Percentiles rank a stretch among this genome's conserved stretches.
These are phyloP conservation scores for Dicrurus megarhynchus DNA, from an alignment of 2,113 vertebrate genomes.

Conservation along the genomic window DNA sequence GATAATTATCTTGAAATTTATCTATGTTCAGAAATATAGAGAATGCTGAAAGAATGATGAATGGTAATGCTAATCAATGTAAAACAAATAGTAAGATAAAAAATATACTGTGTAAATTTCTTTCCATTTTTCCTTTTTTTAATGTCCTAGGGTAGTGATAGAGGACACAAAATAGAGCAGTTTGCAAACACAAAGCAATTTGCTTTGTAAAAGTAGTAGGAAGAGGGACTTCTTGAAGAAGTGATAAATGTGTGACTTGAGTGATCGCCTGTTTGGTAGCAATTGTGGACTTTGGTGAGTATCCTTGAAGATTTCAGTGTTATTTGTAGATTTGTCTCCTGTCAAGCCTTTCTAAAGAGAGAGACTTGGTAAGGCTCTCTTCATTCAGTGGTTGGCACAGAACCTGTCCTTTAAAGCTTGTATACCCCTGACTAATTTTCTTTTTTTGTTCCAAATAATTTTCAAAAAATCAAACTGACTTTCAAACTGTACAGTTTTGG, in stretches of 20 bases:
- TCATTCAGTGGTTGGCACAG: not conserved
- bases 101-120: not conserved
- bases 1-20: not conserved
- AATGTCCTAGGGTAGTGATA: not conserved
- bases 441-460: not conserved
- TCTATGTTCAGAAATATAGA: not conserved
- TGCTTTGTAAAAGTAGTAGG: not conserved
- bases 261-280: rapidly evolving
- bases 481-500: not conserved
- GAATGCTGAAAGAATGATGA: not conserved
- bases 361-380: rapidly evolving
- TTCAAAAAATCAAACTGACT: not conserved
- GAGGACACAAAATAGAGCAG: not conserved
- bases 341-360: not conserved
- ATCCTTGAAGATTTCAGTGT: not conserved
- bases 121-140: not conserved
- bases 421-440: not conserved
- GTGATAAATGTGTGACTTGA: not conserved
- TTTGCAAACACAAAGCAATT: not conserved
- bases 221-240: not conserved
- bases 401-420: not conserved
- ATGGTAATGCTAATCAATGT: not conserved
- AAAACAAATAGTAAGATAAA: not conserved
- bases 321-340: not conserved
- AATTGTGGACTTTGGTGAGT: not conserved